A percentile compares a stretch with the other conserved stretches of the same genome.
phyloP scores from a whole-genome alignment of 2,113 vertebrate species.

The Trichomycterus rosablanca region DNA sequence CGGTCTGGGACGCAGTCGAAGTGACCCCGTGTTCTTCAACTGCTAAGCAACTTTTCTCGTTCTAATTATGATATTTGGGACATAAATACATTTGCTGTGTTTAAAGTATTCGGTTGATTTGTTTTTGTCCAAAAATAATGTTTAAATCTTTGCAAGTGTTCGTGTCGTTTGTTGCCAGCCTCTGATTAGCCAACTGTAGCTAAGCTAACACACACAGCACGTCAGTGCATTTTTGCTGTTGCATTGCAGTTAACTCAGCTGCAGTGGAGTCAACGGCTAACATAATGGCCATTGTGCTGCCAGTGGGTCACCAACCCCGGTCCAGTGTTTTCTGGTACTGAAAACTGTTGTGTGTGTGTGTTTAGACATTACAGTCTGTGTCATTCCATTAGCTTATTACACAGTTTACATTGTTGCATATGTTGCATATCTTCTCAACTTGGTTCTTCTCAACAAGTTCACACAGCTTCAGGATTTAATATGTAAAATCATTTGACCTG shows the following conservation, averaged over 20 bases:
- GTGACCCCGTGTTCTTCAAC: conserved; percentile 22
- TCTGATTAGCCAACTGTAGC: background rate
- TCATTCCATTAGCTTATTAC: background rate
- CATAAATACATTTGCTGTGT: background rate
- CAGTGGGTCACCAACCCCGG: background rate
- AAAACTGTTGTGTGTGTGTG: background rate
- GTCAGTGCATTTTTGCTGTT: conserved; percentile 41
- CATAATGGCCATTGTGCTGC: conserved; percentile 18
- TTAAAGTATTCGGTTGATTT: too few relatives aligned
- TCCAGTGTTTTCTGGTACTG: background rate
- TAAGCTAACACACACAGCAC: conserved; percentile 17
- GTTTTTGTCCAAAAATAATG: too few relatives aligned
- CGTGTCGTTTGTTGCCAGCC: conserved; percentile 9
- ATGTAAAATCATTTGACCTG: too few relatives aligned
- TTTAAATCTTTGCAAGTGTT: too few relatives aligned
- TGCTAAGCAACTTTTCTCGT: background rate
- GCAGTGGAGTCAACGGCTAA: conserved; percentile 24
- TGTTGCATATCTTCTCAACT: too few relatives aligned
- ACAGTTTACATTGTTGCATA: background rate
- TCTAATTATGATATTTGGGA: too few relatives aligned
- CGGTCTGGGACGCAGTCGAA: background rate
- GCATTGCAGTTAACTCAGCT: conserved; percentile 30
- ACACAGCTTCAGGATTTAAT: too few relatives aligned
- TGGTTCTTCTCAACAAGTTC: too few relatives aligned
- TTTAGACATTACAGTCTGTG: background rate